Conservation (phyloP, 2,797 vertebrate genomes). For the Avahi laniger region DNA sequence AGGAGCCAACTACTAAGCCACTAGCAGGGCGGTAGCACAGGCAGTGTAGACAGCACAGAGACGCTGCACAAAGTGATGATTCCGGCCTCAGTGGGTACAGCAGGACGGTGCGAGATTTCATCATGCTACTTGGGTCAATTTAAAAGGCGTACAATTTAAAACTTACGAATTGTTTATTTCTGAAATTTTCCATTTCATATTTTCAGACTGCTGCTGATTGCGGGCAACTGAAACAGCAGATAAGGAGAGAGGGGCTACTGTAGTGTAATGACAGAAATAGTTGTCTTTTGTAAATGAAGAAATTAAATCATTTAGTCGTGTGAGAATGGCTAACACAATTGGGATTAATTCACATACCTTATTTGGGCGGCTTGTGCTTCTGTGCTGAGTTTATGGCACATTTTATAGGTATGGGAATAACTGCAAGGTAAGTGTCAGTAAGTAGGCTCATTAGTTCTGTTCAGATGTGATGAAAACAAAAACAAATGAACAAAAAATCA, state of each 20-base stretch:
- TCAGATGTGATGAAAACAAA: not conserved
- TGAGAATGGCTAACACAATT: not conserved
- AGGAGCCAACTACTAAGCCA: not conserved
- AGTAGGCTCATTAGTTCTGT: not conserved
- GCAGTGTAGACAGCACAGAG: not conserved
- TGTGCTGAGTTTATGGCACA: not conserved
- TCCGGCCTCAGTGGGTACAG: not conserved
- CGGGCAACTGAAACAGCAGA: not conserved
- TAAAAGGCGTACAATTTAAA: not conserved
- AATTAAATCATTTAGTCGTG: not conserved
- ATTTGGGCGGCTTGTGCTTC: not conserved
- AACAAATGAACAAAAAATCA: not conserved
- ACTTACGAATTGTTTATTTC: not conserved
- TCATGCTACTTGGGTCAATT: not conserved
- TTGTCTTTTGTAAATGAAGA: not conserved
- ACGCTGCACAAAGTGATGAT: not conserved
- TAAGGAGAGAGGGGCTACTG: not conserved
- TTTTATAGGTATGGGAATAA: not conserved
- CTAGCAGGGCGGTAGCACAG: not conserved
- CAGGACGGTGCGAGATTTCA: not conserved
- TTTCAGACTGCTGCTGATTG: not conserved
- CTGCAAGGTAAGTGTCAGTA: not conserved
- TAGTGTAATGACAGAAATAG: not conserved
- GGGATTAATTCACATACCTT: not conserved
- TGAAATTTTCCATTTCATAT: not conserved